Evolutionary conservation across 1,140 invertebrate species (phyloP), one percentile per base, ranked within the genome.

Genomic region (Xylocopa sonorina): DNA sequence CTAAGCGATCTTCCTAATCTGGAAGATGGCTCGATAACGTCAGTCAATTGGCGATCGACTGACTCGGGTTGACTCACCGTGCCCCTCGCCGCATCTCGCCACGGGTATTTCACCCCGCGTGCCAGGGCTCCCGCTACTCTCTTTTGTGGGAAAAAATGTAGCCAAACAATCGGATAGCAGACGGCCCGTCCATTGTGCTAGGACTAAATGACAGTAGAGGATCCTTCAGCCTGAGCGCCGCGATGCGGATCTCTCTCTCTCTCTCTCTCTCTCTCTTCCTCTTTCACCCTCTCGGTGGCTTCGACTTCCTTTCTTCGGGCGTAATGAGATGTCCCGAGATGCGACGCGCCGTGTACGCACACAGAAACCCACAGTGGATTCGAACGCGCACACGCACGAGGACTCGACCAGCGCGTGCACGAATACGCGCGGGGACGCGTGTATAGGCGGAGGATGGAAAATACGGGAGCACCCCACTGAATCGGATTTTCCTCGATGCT

Each of bases 1-100:
- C 81, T 72, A 83, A 87, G 82, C 90, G 88, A 91, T 90, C 89
- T 86, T 90, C 89, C 89, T 90, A 91, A 91, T 91, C 90, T 90
- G 68, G 73, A 83, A 89, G 90, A 91, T 91, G 86, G 82, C 27
- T 80, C 84, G 90, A 91, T 91, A 91, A 91, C 87, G 90, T 91
- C 90, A 90, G 85, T 91, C 90, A 91, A 90, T 91, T 89, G 89
- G 87, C 89, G 89, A 91, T 90, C 85, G 90, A 90, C 88, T 87
- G 89, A 91, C 87, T 89, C 79, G 85, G 66, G 68, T 58, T 69
- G 64, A 78, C 62, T 78, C 62, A n/a, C n/a, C n/a, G n/a, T n/a
- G n/a, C n/a, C n/a, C n/a, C n/a, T n/a, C n/a, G n/a, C n/a, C n/a
- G n/a, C n/a, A n/a, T 78, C 79, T 71, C 83, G 34, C 34, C 34